phyloP scores from a whole-genome alignment of 2,113 vertebrate genomes.

The Hippocampus guttulatus region DNA sequence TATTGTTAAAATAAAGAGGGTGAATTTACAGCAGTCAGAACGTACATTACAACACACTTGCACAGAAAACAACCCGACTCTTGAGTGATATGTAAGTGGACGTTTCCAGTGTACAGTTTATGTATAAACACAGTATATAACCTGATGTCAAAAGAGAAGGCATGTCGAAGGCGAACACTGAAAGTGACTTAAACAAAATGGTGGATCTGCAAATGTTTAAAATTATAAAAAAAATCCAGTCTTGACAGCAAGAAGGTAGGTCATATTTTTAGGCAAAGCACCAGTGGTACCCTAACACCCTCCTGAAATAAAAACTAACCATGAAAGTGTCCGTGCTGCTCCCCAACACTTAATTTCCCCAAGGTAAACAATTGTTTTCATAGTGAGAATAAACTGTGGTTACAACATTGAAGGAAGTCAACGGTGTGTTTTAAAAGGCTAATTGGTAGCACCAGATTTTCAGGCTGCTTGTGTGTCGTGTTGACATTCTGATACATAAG shows the following conservation, averaged over 20 bases:
- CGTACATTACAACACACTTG: not conserved
- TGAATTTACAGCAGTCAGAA: conserved; percentile 1
- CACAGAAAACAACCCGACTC: conserved; percentile 4
- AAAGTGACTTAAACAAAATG: conserved; percentile 15
- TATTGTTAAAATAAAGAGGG: not conserved
- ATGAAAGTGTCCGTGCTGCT: conserved; percentile 6
- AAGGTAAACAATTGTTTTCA: not conserved
- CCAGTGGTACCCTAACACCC: conserved; percentile 42
- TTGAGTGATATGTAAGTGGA: conserved; percentile 42
- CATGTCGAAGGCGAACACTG: not conserved
- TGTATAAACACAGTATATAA: conserved; percentile 29
- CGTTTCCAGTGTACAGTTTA: conserved; percentile 30
- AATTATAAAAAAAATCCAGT: conserved; percentile 47
- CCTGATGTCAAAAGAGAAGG: conserved; percentile 25
- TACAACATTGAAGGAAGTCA: not conserved
- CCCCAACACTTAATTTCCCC: not conserved
- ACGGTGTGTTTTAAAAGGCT: not conserved
- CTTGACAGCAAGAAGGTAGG: conserved; percentile 67
- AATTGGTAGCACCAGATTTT: not conserved
- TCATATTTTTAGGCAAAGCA: conserved; percentile 50
- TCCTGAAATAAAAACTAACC: conserved; percentile 45
- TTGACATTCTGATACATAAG: not conserved
- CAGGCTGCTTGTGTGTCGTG: not conserved
- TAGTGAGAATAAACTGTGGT: not conserved
- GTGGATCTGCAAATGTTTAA: not conserved